Evolutionary conservation across 37 sponge, comb jelly and placozoan species (phyloP), one percentile per base, ranked within the genome.

Genomic region (Sycon ciliatum): DNA sequence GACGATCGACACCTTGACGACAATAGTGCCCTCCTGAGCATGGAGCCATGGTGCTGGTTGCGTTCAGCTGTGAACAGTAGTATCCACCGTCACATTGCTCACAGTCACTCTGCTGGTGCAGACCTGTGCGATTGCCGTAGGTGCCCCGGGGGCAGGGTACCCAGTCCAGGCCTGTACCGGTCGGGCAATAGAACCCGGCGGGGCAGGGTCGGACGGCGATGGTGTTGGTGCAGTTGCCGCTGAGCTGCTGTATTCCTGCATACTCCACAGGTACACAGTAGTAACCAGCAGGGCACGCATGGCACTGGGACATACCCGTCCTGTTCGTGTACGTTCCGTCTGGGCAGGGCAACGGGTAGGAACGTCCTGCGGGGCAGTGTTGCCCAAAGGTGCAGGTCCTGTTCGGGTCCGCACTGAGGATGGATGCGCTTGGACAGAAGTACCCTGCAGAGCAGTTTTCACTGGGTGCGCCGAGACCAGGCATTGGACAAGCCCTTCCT

Each of bases 121-220:
- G 32, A 11, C 33, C 49, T 3, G 58, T 72, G 16, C 26, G 27
- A 6, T 35, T 31, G 6, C 53, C 32, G 62, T 72, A 77, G 5
- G 78, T 77, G n/a, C 73, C 73, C 9, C 69, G n/a, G 65, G 68
- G 68, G 65, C 73, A 72, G 65, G 73, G 66, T 18, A 20, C 6
- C 57, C 57, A 0, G 29, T 58, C 71, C 6, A 67, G 46, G 2
- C 71, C 71, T 3, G 78, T 22, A 11, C 78, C 78, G n/a, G 26
- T n/a, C 3, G 78, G 71, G 42, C 78, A 77, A 67, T 55, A 77
- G 61, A 74, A 77, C n/a, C 78, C 78, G 24, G 69, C 71, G 7
- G 63, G 63, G 22, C 63, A 60, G 11, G 16, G 22, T 60, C 16
- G 22, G 26, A 22, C 7, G 11, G 63, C 22, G 52, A 16, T 18